These are phyloP conservation scores for Pseudorasbora parva DNA, from an alignment of 2,113 vertebrate species.

Conservation along the genomic window DNA sequence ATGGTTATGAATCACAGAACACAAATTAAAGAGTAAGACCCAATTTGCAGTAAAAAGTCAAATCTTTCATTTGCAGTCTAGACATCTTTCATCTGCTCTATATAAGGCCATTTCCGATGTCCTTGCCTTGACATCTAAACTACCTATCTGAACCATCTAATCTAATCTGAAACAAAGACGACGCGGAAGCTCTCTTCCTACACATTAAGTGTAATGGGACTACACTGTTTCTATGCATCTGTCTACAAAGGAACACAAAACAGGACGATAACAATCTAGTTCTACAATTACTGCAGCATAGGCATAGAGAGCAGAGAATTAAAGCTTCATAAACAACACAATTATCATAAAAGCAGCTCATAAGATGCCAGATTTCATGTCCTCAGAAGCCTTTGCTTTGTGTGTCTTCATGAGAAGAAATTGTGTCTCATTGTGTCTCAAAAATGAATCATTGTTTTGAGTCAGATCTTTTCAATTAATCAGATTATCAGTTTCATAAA, in stretches of 20 bases:
- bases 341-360: neutral
- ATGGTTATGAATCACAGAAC: constrained; percentile 6
- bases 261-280: constrained; percentile 2
- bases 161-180: neutral
- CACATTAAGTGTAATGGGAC: neutral
- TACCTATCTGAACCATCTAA: constrained; percentile 32
- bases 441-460: neutral
- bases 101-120: constrained; percentile 15
- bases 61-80: constrained; percentile 17
- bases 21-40: neutral
- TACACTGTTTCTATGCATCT: neutral
- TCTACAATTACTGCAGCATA: neutral
- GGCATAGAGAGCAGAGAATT: neutral
- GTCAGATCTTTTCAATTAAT: neutral
- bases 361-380: neutral
- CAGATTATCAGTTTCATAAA: neutral
- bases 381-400: neutral
- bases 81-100: neutral
- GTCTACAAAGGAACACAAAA: constrained; percentile 3
- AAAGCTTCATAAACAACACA: neutral
- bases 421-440: neutral
- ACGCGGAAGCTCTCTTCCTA: constrained; percentile 14
- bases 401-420: neutral
- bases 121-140: constrained; percentile 22
- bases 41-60: constrained; percentile 22